phyloP scores from a whole-genome alignment of 2,888 invertebrate genomes.

The Apodemia duryi region DNA sequence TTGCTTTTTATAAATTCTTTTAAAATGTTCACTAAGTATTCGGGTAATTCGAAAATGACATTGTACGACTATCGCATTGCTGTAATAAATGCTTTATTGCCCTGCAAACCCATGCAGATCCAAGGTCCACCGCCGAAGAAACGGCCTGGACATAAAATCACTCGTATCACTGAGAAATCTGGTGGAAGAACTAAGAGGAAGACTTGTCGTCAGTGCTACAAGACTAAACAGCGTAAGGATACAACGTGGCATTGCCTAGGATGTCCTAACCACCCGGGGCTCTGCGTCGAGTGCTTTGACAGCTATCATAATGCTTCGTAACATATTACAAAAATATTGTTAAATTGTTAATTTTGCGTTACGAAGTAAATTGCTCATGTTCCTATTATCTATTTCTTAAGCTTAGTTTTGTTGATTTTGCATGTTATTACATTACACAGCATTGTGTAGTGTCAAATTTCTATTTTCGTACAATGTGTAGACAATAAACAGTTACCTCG shows the following conservation, averaged over 20 bases:
- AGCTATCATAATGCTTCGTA: constrained; percentile 7
- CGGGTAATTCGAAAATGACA: constrained; percentile 23
- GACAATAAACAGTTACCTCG: no score
- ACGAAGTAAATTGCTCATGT: not conserved
- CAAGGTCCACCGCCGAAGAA: constrained; percentile 21
- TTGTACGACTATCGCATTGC: constrained; percentile 16
- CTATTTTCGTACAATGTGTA: no score
- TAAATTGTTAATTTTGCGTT: not conserved
- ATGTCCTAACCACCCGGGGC: constrained; percentile 26
- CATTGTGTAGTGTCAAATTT: no score
- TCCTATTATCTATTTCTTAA: not conserved
- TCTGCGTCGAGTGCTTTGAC: constrained; percentile 26
- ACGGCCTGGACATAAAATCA: constrained; percentile 22
- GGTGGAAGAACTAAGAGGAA: not conserved
- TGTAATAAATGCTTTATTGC: constrained; percentile 8
- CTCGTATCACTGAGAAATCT: not conserved
- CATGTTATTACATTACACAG: no score
- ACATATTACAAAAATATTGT: not conserved
- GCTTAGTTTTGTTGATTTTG: not conserved
- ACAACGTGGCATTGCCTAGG: constrained; percentile 25
- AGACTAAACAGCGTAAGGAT: constrained; percentile 25
- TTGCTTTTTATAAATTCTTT: constrained; percentile 27
- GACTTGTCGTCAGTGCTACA: constrained; percentile 23
- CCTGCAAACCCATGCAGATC: constrained; percentile 7
- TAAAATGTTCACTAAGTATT: constrained; percentile 27